Percentiles rank a stretch among this genome's conserved stretches.
Conservation (phyloP, 2,113 vertebrate species). For the Glaucomys volans region DNA sequence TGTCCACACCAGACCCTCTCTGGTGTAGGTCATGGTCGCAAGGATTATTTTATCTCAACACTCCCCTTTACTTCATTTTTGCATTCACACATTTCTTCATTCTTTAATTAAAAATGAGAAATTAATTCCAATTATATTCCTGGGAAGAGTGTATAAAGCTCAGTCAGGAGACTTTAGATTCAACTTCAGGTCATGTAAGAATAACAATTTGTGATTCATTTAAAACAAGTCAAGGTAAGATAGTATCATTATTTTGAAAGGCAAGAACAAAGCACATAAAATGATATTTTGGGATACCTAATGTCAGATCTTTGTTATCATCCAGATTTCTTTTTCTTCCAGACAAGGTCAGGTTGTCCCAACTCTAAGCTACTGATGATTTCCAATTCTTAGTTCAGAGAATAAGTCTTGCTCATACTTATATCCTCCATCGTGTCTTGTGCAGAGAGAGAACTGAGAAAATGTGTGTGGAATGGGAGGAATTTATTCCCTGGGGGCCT, state of each 20-base stretch:
- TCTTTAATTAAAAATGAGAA: neutral
- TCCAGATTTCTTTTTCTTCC: neutral
- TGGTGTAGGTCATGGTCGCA: neutral
- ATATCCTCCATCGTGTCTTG: conserved; percentile 8
- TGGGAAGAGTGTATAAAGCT: neutral
- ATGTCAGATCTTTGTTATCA: neutral
- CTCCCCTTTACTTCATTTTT: neutral
- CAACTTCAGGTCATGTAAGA: neutral
- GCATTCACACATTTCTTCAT: neutral
- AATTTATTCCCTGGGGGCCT: neutral
- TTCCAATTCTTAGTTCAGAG: neutral
- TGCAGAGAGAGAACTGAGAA: neutral
- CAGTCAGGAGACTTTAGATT: neutral
- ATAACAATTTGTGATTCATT: neutral
- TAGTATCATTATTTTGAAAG: conserved; percentile 12
- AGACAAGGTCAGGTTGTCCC: neutral
- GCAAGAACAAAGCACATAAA: neutral
- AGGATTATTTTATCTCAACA: neutral
- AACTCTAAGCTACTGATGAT: neutral
- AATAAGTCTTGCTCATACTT: neutral
- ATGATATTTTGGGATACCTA: neutral
- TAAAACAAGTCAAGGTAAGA: neutral
- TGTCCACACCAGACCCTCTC: neutral
- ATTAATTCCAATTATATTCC: conserved; percentile 16
- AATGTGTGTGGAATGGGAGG: conserved; percentile 1